phyloP scores from a whole-genome alignment of 1,140 invertebrate genomes.

The Drosophila kanapiae region DNA sequence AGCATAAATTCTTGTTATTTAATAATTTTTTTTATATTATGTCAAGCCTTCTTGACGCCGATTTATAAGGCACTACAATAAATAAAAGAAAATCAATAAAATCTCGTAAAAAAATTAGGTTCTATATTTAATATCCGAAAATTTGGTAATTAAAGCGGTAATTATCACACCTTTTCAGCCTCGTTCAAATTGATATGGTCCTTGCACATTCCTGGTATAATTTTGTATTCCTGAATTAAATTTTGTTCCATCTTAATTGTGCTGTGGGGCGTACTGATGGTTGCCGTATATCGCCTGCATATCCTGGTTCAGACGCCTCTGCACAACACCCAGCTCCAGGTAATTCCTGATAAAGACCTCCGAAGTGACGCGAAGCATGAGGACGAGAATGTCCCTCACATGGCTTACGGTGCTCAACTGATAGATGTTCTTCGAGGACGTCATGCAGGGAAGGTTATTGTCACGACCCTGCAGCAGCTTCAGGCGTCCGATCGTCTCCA shows the following conservation, averaged over 20 bases:
- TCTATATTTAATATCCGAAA: no score
- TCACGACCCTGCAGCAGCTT: conserved; percentile 48
- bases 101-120: no score
- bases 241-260: neutral
- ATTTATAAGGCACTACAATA: no score
- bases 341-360: conserved; percentile 5
- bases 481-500: conserved; percentile 41
- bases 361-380: conserved; percentile 1
- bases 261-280: neutral
- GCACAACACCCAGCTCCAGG: neutral
- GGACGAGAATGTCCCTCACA: conserved; percentile 29
- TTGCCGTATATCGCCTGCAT: neutral
- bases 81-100: no score
- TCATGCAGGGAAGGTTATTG: conserved; percentile 45
- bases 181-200: neutral
- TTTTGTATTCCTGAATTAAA: neutral
- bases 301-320: neutral
- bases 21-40: no score
- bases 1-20: no score
- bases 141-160: no score
- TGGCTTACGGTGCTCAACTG: conserved; percentile 50
- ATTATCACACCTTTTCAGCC: no score
- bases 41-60: no score
- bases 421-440: conserved; percentile 55
- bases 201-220: no score